Evolutionary conservation across 2,888 invertebrate species (phyloP).

Genomic region (Epiblema foenella): DNA sequence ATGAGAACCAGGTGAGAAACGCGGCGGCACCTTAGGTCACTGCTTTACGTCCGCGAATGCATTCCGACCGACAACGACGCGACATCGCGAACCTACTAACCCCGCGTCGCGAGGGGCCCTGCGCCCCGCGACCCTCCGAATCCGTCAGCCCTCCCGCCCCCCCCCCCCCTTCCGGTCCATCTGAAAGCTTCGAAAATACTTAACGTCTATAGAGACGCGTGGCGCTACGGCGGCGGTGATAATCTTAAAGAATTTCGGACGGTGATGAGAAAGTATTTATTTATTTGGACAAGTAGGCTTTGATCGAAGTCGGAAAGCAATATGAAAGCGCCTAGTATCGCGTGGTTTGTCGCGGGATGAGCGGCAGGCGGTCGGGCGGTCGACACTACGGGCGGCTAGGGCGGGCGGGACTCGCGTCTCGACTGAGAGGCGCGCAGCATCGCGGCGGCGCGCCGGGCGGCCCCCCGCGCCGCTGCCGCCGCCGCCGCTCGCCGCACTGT

Average conservation of each 20-base stretch:
- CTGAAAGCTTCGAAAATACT: conserved; percentile 82
- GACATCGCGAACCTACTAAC: conserved; percentile 85
- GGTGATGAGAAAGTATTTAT: conserved; percentile 53
- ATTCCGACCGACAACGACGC: conserved; percentile 83
- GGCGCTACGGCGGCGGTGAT: conserved; percentile 59
- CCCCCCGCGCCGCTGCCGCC: conserved; percentile 71
- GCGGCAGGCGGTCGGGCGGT: conserved; percentile 72
- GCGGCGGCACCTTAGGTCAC: conserved; percentile 82
- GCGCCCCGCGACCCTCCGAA: conserved; percentile 81
- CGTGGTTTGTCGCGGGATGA: conserved; percentile 64
- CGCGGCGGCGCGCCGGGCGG: conserved; percentile 85
- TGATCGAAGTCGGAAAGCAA: conserved; percentile 59
- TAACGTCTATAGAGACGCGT: conserved; percentile 74
- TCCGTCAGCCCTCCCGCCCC: conserved; percentile 74
- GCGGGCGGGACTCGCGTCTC: conserved; percentile 86
- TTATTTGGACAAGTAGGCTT: conserved; percentile 57
- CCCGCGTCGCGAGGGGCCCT: conserved; percentile 82
- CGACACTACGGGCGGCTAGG: conserved; percentile 79
- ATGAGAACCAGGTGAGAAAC: conserved; percentile 77
- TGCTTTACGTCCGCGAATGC: conserved; percentile 84
- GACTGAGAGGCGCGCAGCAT: conserved; percentile 88
- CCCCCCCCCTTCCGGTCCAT: conserved; percentile 77
- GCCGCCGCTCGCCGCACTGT: conserved; percentile 50
- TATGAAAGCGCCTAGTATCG: conserved; percentile 56
- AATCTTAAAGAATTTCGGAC: conserved; percentile 55